Base-by-base conservation (phyloP, 37 sponge, comb jelly and placozoan species). In the Eunapius fragilis region DNA sequence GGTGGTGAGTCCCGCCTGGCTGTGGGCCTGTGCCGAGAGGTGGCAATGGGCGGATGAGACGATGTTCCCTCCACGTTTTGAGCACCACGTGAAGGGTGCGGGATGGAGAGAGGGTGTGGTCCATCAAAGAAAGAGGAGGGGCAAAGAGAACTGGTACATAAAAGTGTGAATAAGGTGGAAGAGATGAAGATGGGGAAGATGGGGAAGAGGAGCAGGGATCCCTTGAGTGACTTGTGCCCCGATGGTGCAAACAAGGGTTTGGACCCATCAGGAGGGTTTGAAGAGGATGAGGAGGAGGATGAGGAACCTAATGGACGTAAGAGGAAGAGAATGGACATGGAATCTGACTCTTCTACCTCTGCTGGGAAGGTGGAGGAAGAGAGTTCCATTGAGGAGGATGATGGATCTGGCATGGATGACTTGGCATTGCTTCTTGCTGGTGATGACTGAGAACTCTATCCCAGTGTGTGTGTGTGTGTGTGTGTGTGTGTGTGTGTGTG, bases 11-110 rank as follows among this genome's bases (percentile, higher is more conserved):
- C 84, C 90, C 25, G 75, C 80, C 50, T 99, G 99, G 99, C 67
- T 99, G 82, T 99, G 97, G 97, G 67, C 69, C 19, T 99, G 96
- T 82, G 95, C 96, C 37, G 95, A 96, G 79, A 87, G 72, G 47
- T 99, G 99, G 99, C 75, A 94, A 36, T 74, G 72, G 82, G 84
- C 89, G 2, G 87, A 91, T 25, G 98, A 98, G 77, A 76, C 31
- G 28, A 38, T 30, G 45, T 93, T 81, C 68, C 91, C 86, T 22
- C 76, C 91, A 27, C 33, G 84, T 17, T 75, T 75, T 74, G 77
- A 31, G 31, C 47, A 45, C 47, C 77, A 85, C 6, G 58, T 30
- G 30, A 84, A 37, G 47, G 36, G 33, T 35, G 24, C 3, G 36
- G 32, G 36, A 75, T 6, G 6, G 76, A 45, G 9, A 45, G 47